Percentiles rank a stretch among this genome's conserved stretches.
Conservation (phyloP, 92 coral and sea anemone genomes). For the Zoanthus solanderi region DNA sequence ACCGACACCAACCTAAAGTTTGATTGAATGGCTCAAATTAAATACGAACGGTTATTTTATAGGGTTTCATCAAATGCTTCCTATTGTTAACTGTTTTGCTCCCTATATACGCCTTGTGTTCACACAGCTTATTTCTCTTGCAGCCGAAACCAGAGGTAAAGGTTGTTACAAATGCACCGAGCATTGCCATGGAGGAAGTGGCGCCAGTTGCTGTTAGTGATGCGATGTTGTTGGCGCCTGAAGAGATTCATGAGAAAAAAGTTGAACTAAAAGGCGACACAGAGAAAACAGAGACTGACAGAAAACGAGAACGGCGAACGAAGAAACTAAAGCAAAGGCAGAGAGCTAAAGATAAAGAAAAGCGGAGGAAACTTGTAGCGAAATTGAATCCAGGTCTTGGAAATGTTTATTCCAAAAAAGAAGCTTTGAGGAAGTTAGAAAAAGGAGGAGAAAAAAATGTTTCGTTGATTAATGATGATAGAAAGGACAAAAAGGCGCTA, state of each 20-base stretch:
- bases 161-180: constrained; percentile 88
- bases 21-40: too few relatives aligned
- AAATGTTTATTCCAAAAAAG: constrained; percentile 85
- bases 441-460: constrained; percentile 76
- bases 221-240: constrained; percentile 95
- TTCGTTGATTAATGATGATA: constrained; percentile 70
- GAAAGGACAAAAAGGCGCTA: constrained; percentile 59
- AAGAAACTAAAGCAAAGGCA: constrained; percentile 85
- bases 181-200: constrained; percentile 87
- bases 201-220: constrained; percentile 94
- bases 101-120: not conserved
- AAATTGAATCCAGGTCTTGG: constrained; percentile 89
- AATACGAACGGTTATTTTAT: too few relatives aligned
- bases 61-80: too few relatives aligned
- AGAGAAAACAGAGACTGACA: constrained; percentile 86
- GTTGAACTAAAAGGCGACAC: constrained; percentile 77
- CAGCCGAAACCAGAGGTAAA: constrained; percentile 93
- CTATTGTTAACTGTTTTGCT: not conserved
- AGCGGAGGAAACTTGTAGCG: constrained; percentile 69
- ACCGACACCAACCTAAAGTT: too few relatives aligned
- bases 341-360: constrained; percentile 77
- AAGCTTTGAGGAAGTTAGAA: constrained; percentile 74
- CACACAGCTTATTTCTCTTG: not conserved
- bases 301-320: constrained; percentile 84
- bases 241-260: constrained; percentile 88